Evolutionary conservation across 2,888 invertebrate species (phyloP).

Genomic region (Acrobasis repandana): DNA sequence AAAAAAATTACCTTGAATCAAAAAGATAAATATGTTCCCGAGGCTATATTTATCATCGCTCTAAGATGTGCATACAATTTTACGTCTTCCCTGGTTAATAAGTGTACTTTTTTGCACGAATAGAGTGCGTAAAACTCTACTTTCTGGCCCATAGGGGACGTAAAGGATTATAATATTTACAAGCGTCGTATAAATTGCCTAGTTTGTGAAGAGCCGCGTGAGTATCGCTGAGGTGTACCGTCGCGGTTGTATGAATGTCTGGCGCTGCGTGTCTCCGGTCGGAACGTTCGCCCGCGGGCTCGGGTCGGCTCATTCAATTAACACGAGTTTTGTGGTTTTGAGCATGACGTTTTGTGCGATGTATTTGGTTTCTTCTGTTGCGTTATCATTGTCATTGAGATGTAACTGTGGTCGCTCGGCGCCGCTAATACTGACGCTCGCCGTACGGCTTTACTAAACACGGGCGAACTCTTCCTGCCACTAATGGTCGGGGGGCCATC

Average conservation of each 20-base stretch:
- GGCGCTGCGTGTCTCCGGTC: not conserved
- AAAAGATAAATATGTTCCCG: too few relatives aligned
- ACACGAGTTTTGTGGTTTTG: conserved; percentile 50
- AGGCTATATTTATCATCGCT: too few relatives aligned
- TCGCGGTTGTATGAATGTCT: not conserved
- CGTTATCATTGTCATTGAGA: conserved; percentile 38
- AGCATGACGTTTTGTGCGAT: conserved; percentile 60
- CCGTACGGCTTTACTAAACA: conserved; percentile 35
- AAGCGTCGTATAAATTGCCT: not conserved
- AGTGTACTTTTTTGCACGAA: too few relatives aligned
- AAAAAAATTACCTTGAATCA: too few relatives aligned
- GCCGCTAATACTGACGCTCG: conserved; percentile 2
- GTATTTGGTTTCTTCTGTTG: conserved; percentile 49
- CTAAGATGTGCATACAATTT: too few relatives aligned
- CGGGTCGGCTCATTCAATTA: conserved; percentile 45
- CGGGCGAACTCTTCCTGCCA: conserved; percentile 24
- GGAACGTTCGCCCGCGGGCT: conserved; percentile 46
- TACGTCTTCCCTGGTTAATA: too few relatives aligned
- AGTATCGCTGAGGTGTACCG: not conserved
- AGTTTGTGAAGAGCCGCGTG: not conserved
- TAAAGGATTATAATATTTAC: not conserved
- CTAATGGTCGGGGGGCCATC: conserved; percentile 28
- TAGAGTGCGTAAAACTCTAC: too few relatives aligned
- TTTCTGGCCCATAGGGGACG: too few relatives aligned
- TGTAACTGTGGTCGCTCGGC: conserved; percentile 1